A percentile compares a stretch with the other conserved stretches of the same genome.
Evolutionary conservation across 1,140 invertebrate species (phyloP).

Genomic region (Drosophila orena): DNA sequence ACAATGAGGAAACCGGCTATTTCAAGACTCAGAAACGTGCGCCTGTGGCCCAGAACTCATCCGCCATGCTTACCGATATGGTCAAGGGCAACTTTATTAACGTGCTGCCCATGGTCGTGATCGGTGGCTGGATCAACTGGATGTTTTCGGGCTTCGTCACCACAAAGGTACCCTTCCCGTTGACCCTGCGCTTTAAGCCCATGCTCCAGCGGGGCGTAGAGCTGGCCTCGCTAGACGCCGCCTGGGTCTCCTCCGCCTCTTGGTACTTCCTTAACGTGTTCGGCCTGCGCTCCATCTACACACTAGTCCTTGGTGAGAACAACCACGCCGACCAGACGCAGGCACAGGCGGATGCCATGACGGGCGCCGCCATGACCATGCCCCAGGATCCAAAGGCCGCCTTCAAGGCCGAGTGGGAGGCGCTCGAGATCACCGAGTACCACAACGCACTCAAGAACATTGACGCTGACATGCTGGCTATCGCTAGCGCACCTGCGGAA

Average conservation of each 20-base stretch:
- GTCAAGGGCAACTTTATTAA: slow-evolving; percentile 99
- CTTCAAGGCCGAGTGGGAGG: slow-evolving; percentile 99
- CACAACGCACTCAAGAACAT: slow-evolving; percentile 94
- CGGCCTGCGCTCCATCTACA: slow-evolving; percentile 98
- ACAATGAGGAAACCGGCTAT: slow-evolving; percentile 97
- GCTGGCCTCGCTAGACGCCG: slow-evolving; percentile 96
- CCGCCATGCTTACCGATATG: slow-evolving; percentile 98
- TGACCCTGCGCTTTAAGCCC: slow-evolving; percentile 98
- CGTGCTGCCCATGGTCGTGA: slow-evolving; percentile 99
- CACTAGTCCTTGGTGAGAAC: slow-evolving; percentile 98
- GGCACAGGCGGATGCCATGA: slow-evolving; percentile 99
- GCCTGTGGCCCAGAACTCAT: slow-evolving; percentile 87
- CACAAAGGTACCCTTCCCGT: slow-evolving; percentile 99
- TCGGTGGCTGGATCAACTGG: slow-evolving; percentile 99
- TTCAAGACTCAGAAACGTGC: slow-evolving; percentile 96
- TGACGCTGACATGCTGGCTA: slow-evolving; percentile 87
- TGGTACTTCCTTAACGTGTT: slow-evolving; percentile 99
- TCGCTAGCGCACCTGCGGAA: slow-evolving; percentile 32
- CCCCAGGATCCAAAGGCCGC: slow-evolving; percentile 98
- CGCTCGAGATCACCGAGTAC: slow-evolving; percentile 97
- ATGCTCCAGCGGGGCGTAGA: slow-evolving; percentile 99
- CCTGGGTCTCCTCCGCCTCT: slow-evolving; percentile 99
- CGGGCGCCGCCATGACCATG: slow-evolving; percentile 97
- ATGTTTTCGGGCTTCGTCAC: slow-evolving; percentile 99
- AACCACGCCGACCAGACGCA: slow-evolving; percentile 98